These are phyloP conservation scores for Hypsibius dujardini DNA, from an alignment of 1,140 invertebrate species.

Conservation along the genomic window DNA sequence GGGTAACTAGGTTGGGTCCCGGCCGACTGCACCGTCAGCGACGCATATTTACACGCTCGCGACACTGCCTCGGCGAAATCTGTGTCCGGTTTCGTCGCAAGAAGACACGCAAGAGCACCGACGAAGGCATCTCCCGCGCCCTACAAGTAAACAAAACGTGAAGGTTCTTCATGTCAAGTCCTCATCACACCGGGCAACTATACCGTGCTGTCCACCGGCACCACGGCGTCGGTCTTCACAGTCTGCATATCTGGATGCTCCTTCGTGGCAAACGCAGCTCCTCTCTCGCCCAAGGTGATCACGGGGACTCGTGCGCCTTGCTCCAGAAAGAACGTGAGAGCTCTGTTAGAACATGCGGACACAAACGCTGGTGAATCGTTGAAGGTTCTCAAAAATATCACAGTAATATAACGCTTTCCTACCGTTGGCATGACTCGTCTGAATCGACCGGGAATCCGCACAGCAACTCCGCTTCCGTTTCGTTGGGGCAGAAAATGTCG, in stretches of 20 bases:
- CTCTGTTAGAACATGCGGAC: background rate
- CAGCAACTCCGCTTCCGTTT: slow-evolving; percentile 32
- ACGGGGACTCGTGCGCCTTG: background rate
- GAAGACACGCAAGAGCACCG: background rate
- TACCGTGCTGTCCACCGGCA: background rate
- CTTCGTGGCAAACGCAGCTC: background rate
- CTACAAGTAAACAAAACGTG: too few relatives aligned
- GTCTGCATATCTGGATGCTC: background rate
- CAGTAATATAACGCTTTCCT: too few relatives aligned
- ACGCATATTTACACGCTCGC: background rate
- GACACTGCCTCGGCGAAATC: background rate
- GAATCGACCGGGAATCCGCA: slow-evolving; percentile 19
- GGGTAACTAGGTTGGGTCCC: background rate
- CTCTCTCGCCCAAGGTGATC: background rate
- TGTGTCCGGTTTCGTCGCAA: background rate
- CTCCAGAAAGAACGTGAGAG: background rate
- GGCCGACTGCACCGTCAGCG: background rate
- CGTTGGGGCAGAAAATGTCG: slow-evolving; percentile 38
- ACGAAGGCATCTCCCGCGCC: slow-evolving; percentile 4
- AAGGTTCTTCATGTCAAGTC: too few relatives aligned
- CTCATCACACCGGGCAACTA: too few relatives aligned
- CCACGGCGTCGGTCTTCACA: background rate
- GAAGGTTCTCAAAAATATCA: background rate
- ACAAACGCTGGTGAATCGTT: background rate
- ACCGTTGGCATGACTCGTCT: background rate